phyloP scores from a whole-genome alignment of 2,888 invertebrate species.

The Pyrrhosoma nymphula region DNA sequence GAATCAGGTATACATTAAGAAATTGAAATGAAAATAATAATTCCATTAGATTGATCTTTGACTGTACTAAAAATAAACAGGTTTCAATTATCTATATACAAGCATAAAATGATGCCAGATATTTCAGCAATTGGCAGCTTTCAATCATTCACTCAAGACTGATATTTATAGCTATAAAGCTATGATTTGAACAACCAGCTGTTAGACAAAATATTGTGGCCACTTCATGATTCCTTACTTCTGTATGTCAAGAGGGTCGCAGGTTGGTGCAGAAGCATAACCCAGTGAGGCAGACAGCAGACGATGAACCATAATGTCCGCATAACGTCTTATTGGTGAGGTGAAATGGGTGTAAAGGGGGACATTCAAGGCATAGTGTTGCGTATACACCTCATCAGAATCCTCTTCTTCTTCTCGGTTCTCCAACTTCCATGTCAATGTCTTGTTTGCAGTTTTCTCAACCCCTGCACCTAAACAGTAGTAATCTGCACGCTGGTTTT shows the following conservation, averaged over 20 bases:
- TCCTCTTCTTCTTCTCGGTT: background rate
- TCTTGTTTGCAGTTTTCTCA: background rate
- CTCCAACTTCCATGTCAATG: background rate
- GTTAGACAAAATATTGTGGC: no score
- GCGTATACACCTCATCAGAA: constrained; percentile 71
- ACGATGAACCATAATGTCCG: constrained; percentile 95
- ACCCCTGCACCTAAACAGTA: constrained; percentile 32
- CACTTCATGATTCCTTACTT: constrained; percentile 69
- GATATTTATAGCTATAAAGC: no score
- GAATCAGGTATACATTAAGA: no score
- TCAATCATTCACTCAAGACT: no score
- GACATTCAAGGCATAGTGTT: constrained; percentile 94
- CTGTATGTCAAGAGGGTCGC: constrained; percentile 80
- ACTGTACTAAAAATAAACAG: no score
- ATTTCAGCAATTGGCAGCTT: no score
- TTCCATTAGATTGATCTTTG: no score
- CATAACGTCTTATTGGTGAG: constrained; percentile 93
- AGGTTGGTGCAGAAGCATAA: constrained; percentile 80
- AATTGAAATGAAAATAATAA: no score
- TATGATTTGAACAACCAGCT: no score
- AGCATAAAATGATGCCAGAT: no score
- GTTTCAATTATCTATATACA: no score
- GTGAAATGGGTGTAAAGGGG: constrained; percentile 98
- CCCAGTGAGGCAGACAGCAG: constrained; percentile 84
- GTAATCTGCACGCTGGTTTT: constrained; percentile 46